These are phyloP conservation scores for Phalacrocorax carbo DNA, from an alignment of 2,113 vertebrate genomes.

Conservation along the genomic window DNA sequence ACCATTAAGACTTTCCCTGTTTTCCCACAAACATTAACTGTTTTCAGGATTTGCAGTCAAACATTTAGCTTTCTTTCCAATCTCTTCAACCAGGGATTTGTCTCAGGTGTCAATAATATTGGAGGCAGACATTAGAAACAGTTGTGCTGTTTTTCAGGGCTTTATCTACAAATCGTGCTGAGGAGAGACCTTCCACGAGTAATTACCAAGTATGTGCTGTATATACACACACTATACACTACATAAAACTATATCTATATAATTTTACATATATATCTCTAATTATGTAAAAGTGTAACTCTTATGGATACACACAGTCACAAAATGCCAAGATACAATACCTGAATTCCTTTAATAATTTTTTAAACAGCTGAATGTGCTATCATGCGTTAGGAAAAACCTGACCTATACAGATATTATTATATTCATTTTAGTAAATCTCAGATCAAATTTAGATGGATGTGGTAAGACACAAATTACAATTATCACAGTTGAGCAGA, in stretches of 20 bases:
- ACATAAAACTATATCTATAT: not conserved
- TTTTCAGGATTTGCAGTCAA: not conserved
- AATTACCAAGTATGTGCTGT: not conserved
- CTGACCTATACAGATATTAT: not conserved
- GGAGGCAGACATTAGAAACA: not conserved
- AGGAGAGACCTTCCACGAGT: not conserved
- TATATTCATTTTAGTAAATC: not conserved
- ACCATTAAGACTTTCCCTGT: not conserved
- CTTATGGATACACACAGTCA: not conserved
- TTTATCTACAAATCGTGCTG: not conserved
- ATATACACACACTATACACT: not conserved
- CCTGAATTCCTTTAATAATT: not conserved
- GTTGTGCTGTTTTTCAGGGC: not conserved
- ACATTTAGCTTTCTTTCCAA: not conserved
- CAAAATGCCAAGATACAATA: not conserved
- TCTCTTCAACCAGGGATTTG: not conserved
- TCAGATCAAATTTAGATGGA: not conserved
- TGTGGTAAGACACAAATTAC: not conserved
- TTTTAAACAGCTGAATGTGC: not conserved
- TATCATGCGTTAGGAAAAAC: not conserved
- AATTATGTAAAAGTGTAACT: not conserved
- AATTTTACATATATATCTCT: not conserved
- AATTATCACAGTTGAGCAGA: not conserved
- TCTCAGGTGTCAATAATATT: not conserved
- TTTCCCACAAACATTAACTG: not conserved